Conservation (phyloP, 2,888 invertebrate species). For the Noctua fimbriata region DNA sequence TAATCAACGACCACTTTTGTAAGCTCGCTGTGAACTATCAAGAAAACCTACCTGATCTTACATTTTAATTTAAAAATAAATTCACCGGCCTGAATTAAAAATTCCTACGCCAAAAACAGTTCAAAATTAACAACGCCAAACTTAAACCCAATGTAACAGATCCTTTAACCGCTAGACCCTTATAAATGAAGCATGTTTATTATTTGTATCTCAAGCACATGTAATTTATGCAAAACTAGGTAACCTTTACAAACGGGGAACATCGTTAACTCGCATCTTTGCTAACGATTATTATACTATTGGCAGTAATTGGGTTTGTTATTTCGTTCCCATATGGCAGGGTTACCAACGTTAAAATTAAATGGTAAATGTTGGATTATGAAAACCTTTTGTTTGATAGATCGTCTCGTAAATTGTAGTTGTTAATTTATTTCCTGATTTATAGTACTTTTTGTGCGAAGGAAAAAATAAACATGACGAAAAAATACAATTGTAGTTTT, state of each 20-base stretch:
- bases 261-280: conserved; percentile 74
- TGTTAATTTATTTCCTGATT: not conserved
- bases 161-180: conserved; percentile 53
- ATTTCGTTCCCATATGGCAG: conserved; percentile 30
- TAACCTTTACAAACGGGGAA: conserved; percentile 68
- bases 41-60: not conserved
- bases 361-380: conserved; percentile 1
- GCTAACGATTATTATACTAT: conserved; percentile 69
- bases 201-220: conserved; percentile 50
- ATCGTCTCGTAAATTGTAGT: not conserved
- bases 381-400: not conserved
- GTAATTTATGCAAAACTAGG: conserved; percentile 67
- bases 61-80: not conserved
- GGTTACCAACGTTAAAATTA: conserved; percentile 40
- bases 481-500: conserved; percentile 2
- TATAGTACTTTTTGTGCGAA: not conserved
- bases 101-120: not conserved
- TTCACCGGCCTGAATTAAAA: not conserved
- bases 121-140: not conserved
- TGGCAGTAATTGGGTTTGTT: conserved; percentile 73
- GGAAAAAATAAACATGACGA: not conserved
- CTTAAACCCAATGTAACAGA: not conserved
- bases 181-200: conserved; percentile 48
- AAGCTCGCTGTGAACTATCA: not conserved
- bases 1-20: not conserved